Evolutionary conservation across 2,113 vertebrate species (phyloP).

Genomic region (Syngnathus typhle): DNA sequence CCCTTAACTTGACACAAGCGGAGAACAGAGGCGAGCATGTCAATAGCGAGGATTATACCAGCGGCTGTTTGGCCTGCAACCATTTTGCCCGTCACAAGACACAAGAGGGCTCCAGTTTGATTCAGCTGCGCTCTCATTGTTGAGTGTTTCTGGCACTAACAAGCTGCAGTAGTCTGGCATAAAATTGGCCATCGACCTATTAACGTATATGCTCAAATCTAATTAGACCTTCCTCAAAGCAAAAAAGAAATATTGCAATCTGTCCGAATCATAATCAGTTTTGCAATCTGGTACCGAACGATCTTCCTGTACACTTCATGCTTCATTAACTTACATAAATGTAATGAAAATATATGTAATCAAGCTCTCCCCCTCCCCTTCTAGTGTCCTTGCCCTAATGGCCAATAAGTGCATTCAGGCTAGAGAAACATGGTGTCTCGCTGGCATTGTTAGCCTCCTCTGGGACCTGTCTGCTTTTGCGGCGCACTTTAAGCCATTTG

Average conservation of each 20-base stretch:
- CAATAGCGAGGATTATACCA: slow-evolving; percentile 65
- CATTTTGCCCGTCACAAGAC: slow-evolving; percentile 62
- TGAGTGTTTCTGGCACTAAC: slow-evolving; percentile 55
- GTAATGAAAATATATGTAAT: slow-evolving; percentile 22
- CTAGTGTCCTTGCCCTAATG: slow-evolving; percentile 23
- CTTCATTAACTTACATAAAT: slow-evolving; percentile 26
- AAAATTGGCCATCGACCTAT: slow-evolving; percentile 34
- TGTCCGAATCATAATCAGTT: neutral
- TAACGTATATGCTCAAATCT: slow-evolving; percentile 1
- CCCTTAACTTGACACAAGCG: slow-evolving; percentile 60
- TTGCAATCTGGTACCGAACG: neutral
- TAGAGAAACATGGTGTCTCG: slow-evolving; percentile 40
- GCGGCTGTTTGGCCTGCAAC: slow-evolving; percentile 65
- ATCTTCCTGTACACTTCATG: slow-evolving; percentile 5
- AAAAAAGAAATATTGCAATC: slow-evolving; percentile 3
- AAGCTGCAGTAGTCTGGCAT: slow-evolving; percentile 29
- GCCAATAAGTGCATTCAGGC: slow-evolving; percentile 39
- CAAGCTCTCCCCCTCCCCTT: slow-evolving; percentile 7
- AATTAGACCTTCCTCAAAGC: neutral
- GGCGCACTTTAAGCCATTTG: slow-evolving; percentile 72
- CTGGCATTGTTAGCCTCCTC: slow-evolving; percentile 52
- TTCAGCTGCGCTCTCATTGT: slow-evolving; percentile 58
- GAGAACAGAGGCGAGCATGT: slow-evolving; percentile 58
- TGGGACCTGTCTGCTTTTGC: slow-evolving; percentile 63
- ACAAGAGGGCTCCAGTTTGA: slow-evolving; percentile 64